Evolutionary conservation across 2,888 invertebrate species (phyloP), one percentile per base, ranked within the genome.

Genomic region (Ptycholaimellus sp.): DNA sequence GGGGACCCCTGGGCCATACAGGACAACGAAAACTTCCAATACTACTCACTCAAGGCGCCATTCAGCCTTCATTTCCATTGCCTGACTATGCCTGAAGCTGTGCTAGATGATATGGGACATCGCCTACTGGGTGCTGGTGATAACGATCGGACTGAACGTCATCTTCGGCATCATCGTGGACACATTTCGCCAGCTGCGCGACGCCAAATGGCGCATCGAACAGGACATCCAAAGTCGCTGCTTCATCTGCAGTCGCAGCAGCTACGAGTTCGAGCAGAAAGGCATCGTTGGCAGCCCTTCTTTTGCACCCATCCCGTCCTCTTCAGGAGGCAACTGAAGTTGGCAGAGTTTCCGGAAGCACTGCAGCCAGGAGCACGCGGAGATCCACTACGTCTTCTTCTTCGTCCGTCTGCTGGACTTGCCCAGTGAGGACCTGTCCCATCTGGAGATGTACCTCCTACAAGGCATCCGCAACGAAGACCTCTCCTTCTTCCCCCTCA

Each of bases 121-220:
- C 17, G 53, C 58, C 17, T 60, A 60, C 52, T 60, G 60, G 49
- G 54, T 59, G 44, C 56, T 59, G 49, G 57, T 60, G 46, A 58
- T 59, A 9, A 60, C 60, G 27, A 60, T 60, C 43, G 60, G 60
- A 21, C 51, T 60, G 35, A 60, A 60, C 53, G 59, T 60, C 45
- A 59, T 60, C 48, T 59, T 60, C 40, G 60, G 60, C 47, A 60
- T 60, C 49, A 60, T 60, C 36, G 59, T 60, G 22, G 60, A 60
- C 49, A 60, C 60, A 4, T 60, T 60, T 51, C 58, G 58, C 1
- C 59, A 60, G 43, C 54, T 60, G 14, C 46, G 60, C 42, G 60
- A 60, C 44, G 49, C 57, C 35, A 60, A 60, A 54, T 59, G 60
- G 37, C 7, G 33, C 18, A 57, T 59, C 3, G 60, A 60, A 42